Evolutionary conservation across 2,113 vertebrate genomes (phyloP).

Genomic region (Dasyurus viverrinus): DNA sequence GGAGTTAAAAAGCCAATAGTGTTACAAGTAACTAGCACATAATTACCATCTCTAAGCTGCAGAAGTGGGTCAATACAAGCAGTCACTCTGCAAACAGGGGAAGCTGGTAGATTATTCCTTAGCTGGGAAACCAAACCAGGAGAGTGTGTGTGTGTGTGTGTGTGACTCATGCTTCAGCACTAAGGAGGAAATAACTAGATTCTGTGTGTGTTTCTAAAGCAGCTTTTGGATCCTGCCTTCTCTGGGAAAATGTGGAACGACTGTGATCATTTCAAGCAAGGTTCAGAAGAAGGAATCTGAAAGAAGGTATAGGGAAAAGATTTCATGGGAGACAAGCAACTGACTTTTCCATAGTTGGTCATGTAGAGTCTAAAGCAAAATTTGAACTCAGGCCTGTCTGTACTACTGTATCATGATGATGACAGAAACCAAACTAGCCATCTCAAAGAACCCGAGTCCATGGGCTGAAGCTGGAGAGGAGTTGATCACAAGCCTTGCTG

Average conservation of each 20-base stretch:
- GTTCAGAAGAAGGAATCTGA: not conserved
- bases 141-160: not conserved
- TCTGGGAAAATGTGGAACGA: constrained; percentile 15
- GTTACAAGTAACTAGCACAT: not conserved
- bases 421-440: not conserved
- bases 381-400: not conserved
- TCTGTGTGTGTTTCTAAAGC: not conserved
- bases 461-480: not conserved
- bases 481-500: not conserved
- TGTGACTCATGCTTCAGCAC: not conserved
- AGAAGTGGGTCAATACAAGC: not conserved
- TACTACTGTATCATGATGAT: not conserved
- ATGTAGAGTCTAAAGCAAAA: not conserved
- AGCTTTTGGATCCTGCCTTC: constrained; percentile 16
- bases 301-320: constrained; percentile 3
- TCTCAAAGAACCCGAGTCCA: not conserved
- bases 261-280: not conserved
- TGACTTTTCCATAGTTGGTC: not conserved
- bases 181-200: constrained; percentile 21
- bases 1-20: not conserved
- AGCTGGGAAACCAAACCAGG: not conserved
- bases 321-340: not conserved
- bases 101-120: not conserved
- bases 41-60: not conserved
- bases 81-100: not conserved